Percentiles rank a stretch among this genome's conserved stretches.
Evolutionary conservation across 1,140 invertebrate species (phyloP).

Genomic region (Drosophila nigrodunni): DNA sequence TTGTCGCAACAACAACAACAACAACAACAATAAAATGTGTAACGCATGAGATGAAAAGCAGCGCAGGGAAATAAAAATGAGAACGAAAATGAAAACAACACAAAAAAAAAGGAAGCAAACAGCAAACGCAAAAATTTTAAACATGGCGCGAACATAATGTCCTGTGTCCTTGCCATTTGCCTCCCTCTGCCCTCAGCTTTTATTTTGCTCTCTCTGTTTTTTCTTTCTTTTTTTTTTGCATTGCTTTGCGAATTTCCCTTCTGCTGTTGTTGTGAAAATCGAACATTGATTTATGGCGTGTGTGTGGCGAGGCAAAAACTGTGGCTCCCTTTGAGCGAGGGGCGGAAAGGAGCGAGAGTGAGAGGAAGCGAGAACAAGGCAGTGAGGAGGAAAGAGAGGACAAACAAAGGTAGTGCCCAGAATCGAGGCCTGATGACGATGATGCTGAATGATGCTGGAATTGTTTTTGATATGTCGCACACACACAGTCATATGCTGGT

Average conservation of each 20-base stretch:
- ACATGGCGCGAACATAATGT: slow-evolving; percentile 84
- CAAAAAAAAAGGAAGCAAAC: slow-evolving; percentile 42
- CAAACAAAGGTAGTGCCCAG: slow-evolving; percentile 33
- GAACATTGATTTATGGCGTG: slow-evolving; percentile 80
- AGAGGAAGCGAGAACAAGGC: not conserved
- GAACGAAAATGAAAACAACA: slow-evolving; percentile 47
- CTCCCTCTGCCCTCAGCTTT: slow-evolving; percentile 42
- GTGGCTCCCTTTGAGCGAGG: slow-evolving; percentile 21
- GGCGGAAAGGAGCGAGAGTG: not conserved
- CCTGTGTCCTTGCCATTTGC: slow-evolving; percentile 75
- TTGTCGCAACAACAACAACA: slow-evolving; percentile 47
- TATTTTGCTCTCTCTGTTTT: slow-evolving; percentile 42
- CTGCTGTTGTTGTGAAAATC: slow-evolving; percentile 65
- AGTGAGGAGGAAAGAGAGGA: not conserved
- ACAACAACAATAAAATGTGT: slow-evolving; percentile 73
- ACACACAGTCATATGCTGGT: slow-evolving; percentile 23
- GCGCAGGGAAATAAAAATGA: slow-evolving; percentile 52
- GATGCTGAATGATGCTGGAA: slow-evolving; percentile 80
- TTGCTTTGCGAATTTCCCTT: slow-evolving; percentile 62
- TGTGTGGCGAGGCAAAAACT: slow-evolving; percentile 66
- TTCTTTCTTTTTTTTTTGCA: slow-evolving; percentile 45
- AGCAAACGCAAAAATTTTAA: slow-evolving; percentile 65
- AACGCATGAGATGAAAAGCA: slow-evolving; percentile 79
- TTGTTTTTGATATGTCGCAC: slow-evolving; percentile 77
- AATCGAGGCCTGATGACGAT: slow-evolving; percentile 62